Conservation (phyloP, 2,113 vertebrate genomes). For the Ctenomys sociabilis region DNA sequence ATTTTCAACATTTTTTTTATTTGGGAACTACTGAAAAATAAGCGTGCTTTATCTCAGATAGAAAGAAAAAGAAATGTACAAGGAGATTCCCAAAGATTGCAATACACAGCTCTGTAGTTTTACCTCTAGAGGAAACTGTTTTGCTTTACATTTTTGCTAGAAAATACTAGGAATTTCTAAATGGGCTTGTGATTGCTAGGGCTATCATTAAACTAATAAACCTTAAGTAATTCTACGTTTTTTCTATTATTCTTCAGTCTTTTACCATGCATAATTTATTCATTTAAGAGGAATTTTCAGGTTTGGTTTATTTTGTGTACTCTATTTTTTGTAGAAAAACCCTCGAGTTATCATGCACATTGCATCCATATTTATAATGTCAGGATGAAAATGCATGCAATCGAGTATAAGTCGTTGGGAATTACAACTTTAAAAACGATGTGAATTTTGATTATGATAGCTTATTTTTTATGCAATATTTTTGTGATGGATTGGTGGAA, state of each 20-base stretch:
- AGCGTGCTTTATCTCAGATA: not conserved
- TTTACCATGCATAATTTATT: not conserved
- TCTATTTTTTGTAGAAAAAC: not conserved
- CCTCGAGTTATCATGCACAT: not conserved
- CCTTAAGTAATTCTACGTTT: not conserved
- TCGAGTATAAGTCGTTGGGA: not conserved
- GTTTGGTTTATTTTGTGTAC: not conserved
- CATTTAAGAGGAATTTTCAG: not conserved
- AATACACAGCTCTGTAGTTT: not conserved
- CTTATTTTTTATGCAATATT: not conserved
- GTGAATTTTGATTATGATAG: not conserved
- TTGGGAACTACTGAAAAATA: slow-evolving; percentile 2
- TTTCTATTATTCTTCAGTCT: not conserved
- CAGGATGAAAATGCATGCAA: not conserved
- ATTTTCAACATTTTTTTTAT: not conserved
- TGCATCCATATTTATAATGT: not conserved
- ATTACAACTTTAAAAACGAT: not conserved
- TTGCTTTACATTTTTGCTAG: not conserved
- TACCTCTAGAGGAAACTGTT: not conserved
- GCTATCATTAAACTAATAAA: not conserved
- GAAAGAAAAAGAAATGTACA: not conserved
- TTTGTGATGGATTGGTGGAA: not conserved
- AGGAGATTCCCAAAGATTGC: not conserved
- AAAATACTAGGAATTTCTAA: slow-evolving; percentile 28
- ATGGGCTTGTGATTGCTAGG: not conserved